Conservation (phyloP, 2,888 invertebrate genomes). For the Ceraclea dissimilis region DNA sequence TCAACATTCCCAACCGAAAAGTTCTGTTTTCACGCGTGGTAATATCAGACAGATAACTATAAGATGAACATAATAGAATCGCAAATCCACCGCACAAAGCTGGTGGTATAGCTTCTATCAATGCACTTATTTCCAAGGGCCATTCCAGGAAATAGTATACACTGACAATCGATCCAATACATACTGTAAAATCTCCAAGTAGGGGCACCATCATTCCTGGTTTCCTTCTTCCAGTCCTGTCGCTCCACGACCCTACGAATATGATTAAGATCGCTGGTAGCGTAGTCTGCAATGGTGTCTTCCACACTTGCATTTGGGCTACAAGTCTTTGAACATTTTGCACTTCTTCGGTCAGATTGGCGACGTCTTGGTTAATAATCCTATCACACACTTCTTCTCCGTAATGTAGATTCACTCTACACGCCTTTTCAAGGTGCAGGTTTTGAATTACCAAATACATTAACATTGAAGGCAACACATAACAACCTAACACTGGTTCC, state of each 20-base stretch:
- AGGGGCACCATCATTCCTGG: slow-evolving; percentile 51
- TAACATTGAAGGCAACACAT: slow-evolving; percentile 54
- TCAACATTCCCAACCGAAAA: slow-evolving; percentile 53
- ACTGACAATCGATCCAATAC: slow-evolving; percentile 44
- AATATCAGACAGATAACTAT: slow-evolving; percentile 54
- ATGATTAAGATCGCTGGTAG: slow-evolving; percentile 49
- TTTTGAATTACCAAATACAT: slow-evolving; percentile 74
- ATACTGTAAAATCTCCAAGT: slow-evolving; percentile 45
- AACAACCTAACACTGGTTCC: slow-evolving; percentile 57
- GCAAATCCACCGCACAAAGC: slow-evolving; percentile 50
- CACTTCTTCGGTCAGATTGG: slow-evolving; percentile 54
- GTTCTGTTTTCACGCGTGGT: slow-evolving; percentile 53
- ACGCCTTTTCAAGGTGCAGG: slow-evolving; percentile 76
- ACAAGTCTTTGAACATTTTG: slow-evolving; percentile 50
- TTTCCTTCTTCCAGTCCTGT: slow-evolving; percentile 48
- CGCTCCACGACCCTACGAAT: slow-evolving; percentile 56
- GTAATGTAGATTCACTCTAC: slow-evolving; percentile 68
- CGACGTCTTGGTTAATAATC: slow-evolving; percentile 60
- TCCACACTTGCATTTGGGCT: slow-evolving; percentile 48
- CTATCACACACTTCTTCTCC: slow-evolving; percentile 65
- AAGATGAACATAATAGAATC: slow-evolving; percentile 48
- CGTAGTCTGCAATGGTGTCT: slow-evolving; percentile 46
- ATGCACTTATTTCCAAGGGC: slow-evolving; percentile 45
- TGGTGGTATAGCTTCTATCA: slow-evolving; percentile 46
- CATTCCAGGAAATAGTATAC: slow-evolving; percentile 48